Base-by-base conservation (phyloP, 2,797 vertebrate genomes). In the Pteronotus mesoamericanus region DNA sequence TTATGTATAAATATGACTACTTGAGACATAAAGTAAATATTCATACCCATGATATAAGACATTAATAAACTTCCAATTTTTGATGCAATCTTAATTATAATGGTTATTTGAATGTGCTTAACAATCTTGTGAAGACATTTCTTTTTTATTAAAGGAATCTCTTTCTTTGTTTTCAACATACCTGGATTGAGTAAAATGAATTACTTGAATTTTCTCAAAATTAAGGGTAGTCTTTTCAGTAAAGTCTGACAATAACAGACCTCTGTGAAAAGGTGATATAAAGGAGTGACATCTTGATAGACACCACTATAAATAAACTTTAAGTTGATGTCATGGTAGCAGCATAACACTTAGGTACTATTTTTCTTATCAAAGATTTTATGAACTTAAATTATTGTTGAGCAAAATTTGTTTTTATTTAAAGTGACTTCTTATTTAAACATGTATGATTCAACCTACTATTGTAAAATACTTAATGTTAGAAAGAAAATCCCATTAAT, bases 211-310 rank as follows among this genome's bases (percentile, higher is more conserved):
- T 98, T 94, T 51, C 39, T 96, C 57, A 95, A 97, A 97, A 98
- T 97, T 97, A 96, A 97, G 89, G 68, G 97, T 97, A 95, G 92
- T 95, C 84, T 96, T 97, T 24, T 95, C 93, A 93, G 94, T 86
- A 96, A 95, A 97, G 6, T 0, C 55, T 95, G 97, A 98, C 78
- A 94, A 86, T 97, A 95, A 98, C 16, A 98, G 96, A 80, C 97
- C 89, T 96, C 89, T 95, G 71, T 93, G 57, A 96, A 97, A 95
- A 98, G 85, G 88, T 97, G 95, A 97, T 95, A 96, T 59, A 94
- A 94, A 96, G 95, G 92, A 96, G 59, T 97, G 92, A 95, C 96
- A 95, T 93, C 96, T 97, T 98, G 95, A 98, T 95, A 96, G 96
- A 95, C 94, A 97, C 66, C 29, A 24, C 97, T 94, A 97, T 94